Evolutionary conservation across 2,113 vertebrate species (phyloP).

Genomic region (Phalacrocorax carbo): DNA sequence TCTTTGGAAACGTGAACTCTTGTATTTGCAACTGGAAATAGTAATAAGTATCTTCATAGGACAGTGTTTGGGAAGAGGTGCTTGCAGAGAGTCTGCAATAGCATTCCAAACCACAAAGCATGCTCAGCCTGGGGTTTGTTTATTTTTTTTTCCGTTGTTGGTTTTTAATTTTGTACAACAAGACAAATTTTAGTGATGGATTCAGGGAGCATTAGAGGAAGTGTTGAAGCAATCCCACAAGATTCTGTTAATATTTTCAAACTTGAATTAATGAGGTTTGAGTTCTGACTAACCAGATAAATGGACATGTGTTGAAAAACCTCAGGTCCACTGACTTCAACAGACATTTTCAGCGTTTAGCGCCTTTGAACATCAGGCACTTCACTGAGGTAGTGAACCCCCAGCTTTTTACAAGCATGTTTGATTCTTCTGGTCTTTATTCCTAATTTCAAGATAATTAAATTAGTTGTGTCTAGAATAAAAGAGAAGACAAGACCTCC

Average conservation of each 20-base stretch:
- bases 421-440: background rate
- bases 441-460: slow-evolving; percentile 29
- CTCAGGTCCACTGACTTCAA: background rate
- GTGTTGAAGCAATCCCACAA: background rate
- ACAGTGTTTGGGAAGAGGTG: background rate
- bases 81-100: background rate
- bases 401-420: background rate
- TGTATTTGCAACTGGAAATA: background rate
- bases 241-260: background rate
- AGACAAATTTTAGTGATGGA: background rate
- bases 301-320: background rate
- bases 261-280: background rate
- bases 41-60: background rate
- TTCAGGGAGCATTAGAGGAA: background rate
- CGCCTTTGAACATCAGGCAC: background rate
- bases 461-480: slow-evolving; percentile 5
- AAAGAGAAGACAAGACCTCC: slow-evolving; percentile 39
- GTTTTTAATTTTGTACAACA: background rate
- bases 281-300: background rate
- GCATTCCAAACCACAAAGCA: background rate
- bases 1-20: background rate
- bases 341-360: background rate
- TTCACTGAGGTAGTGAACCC: background rate
- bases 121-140: background rate
- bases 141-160: rapidly evolving